Conservation (phyloP, 2,113 vertebrate species). For the Trichomycterus rosablanca region DNA sequence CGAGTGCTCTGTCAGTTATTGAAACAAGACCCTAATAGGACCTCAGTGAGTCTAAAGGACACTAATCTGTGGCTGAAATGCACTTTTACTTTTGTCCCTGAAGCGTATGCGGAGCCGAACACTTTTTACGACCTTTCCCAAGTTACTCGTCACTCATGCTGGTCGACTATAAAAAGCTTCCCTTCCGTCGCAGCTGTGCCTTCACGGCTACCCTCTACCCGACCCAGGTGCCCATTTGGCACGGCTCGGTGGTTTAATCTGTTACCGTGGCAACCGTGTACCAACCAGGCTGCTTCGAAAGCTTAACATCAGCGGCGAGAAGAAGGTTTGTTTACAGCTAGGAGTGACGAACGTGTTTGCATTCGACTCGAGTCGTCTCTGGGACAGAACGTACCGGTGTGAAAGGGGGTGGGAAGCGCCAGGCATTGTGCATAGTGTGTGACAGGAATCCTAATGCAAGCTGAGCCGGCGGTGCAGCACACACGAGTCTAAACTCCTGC, state of each 20-base stretch:
- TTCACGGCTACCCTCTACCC: too few relatives aligned
- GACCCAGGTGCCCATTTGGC: too few relatives aligned
- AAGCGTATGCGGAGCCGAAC: not conserved
- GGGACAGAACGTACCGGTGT: not conserved
- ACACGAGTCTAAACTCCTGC: not conserved
- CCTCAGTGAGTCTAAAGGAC: too few relatives aligned
- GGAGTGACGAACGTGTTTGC: not conserved
- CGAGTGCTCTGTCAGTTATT: too few relatives aligned
- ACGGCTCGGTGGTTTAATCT: not conserved
- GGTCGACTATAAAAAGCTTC: slow-evolving; percentile 64
- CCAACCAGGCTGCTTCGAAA: not conserved
- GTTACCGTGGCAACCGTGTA: slow-evolving; percentile 17
- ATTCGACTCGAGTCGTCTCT: not conserved
- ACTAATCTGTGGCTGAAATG: too few relatives aligned
- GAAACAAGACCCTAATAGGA: too few relatives aligned
- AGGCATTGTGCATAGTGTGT: not conserved
- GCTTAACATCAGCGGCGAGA: not conserved
- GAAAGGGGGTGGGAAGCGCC: not conserved
- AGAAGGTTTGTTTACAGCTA: not conserved
- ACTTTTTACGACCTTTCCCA: not conserved
- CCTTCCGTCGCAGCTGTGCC: slow-evolving; percentile 60
- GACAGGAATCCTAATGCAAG: not conserved
- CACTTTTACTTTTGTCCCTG: too few relatives aligned
- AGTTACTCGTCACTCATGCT: slow-evolving; percentile 40
- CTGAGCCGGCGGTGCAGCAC: slow-evolving; percentile 5